Conservation (phyloP, 2,113 vertebrate species). For the Oryzias celebensis region DNA sequence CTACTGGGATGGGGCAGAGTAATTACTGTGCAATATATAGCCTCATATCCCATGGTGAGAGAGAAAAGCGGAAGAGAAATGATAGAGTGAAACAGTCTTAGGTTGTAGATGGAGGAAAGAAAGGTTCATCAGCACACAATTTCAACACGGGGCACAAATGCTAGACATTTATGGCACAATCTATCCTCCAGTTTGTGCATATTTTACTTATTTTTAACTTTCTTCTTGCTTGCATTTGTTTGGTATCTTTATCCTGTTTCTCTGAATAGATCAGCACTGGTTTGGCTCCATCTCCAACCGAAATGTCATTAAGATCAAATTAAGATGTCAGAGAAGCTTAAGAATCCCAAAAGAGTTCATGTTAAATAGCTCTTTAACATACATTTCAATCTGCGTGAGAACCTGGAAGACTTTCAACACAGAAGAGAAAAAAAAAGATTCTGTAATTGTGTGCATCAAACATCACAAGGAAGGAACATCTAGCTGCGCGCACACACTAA, state of each 20-base stretch:
- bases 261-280: slow-evolving; percentile 29
- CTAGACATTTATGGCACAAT: slow-evolving; percentile 3
- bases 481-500: background rate
- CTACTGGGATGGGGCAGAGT: slow-evolving; percentile 51
- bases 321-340: slow-evolving; percentile 76
- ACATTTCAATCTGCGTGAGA: slow-evolving; percentile 60
- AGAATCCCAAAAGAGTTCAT: slow-evolving; percentile 65
- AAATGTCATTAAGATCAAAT: slow-evolving; percentile 83
- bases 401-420: slow-evolving; percentile 13
- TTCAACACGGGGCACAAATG: slow-evolving; percentile 18
- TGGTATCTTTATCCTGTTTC: slow-evolving; percentile 11
- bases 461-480: slow-evolving; percentile 4
- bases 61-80: slow-evolving; percentile 2
- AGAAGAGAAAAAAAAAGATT: too few relatives aligned
- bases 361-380: slow-evolving; percentile 74
- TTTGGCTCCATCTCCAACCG: slow-evolving; percentile 49
- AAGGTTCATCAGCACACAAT: slow-evolving; percentile 20
- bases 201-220: slow-evolving; percentile 14
- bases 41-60: slow-evolving; percentile 31
- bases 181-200: slow-evolving; percentile 14
- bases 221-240: slow-evolving; percentile 5
- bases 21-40: slow-evolving; percentile 62
- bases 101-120: slow-evolving; percentile 19
- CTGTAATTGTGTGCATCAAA: slow-evolving; percentile 17
- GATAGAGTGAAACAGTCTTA: slow-evolving; percentile 10